A percentile compares a stretch with the other conserved stretches of the same genome.
phyloP scores from a whole-genome alignment of 2,797 vertebrate species.

The Eidolon dupreanum region DNA sequence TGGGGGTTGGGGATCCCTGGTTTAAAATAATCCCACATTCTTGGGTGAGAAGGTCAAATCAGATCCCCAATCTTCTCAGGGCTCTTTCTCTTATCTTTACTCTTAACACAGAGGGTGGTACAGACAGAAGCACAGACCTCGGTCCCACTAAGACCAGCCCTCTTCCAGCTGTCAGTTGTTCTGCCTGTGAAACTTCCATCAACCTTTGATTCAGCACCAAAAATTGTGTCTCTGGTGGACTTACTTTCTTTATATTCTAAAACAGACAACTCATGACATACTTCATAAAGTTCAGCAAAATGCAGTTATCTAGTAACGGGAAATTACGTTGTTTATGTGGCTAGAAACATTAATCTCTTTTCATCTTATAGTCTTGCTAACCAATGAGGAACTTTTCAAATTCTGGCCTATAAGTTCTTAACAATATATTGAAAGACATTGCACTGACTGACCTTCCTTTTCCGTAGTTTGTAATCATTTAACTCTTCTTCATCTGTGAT shows the following conservation, averaged over 20 bases:
- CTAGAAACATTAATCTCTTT: background rate
- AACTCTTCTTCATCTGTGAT: conserved; percentile 98
- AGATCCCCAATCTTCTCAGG: background rate
- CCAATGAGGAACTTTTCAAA: background rate
- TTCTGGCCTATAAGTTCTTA: background rate
- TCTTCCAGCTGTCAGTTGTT: background rate
- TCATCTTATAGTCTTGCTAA: background rate
- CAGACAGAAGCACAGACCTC: background rate
- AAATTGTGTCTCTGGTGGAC: background rate
- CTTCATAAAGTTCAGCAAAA: conserved; percentile 18
- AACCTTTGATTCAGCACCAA: background rate
- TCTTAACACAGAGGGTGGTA: background rate
- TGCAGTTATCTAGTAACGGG: background rate
- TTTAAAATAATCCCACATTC: background rate
- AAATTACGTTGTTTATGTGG: background rate
- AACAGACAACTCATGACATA: background rate
- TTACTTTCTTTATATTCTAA: background rate
- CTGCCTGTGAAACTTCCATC: background rate
- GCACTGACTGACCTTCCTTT: conserved; percentile 91
- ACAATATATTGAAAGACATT: background rate
- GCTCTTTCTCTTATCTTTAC: background rate
- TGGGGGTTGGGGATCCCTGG: background rate
- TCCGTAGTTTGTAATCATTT: conserved; percentile 97
- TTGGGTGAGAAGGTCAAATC: background rate
- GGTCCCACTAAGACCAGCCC: background rate